Evolutionary conservation across 2,113 vertebrate genomes (phyloP).

Genomic region (Melanotaenia duboulayi): DNA sequence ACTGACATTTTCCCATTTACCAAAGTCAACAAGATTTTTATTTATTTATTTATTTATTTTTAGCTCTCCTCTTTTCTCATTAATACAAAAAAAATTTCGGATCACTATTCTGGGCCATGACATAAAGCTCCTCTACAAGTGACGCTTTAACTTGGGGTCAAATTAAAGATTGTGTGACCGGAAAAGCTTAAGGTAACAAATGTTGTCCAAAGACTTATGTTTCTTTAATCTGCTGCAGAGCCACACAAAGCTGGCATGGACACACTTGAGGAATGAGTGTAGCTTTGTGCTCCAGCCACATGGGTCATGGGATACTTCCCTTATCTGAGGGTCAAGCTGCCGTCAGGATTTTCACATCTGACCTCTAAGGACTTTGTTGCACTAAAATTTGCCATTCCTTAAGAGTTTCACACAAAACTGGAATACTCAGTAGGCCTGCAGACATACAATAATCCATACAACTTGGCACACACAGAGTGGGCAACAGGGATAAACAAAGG

Average conservation of each 20-base stretch:
- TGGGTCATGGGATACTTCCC: conserved; percentile 61
- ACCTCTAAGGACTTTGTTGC: conserved; percentile 45
- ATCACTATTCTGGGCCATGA: neutral
- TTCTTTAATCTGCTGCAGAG: conserved; percentile 51
- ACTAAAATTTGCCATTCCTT: conserved; percentile 45
- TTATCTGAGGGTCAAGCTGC: conserved; percentile 40
- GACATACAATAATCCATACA: conserved; percentile 29
- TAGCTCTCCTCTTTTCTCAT: neutral
- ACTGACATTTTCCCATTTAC: conserved; percentile 27
- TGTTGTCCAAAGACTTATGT: conserved; percentile 56
- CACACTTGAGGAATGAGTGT: conserved; percentile 47
- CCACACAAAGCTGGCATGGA: conserved; percentile 56
- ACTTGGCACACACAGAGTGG: conserved; percentile 8
- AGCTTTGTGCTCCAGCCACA: conserved; percentile 35
- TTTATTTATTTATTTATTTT: conserved; percentile 10
- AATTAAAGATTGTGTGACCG: conserved; percentile 39
- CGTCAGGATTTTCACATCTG: conserved; percentile 63
- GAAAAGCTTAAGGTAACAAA: conserved; percentile 58
- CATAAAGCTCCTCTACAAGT: neutral
- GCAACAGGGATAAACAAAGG: conserved; percentile 54
- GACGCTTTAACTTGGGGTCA: neutral
- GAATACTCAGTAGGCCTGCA: neutral
- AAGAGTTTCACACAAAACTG: conserved; percentile 45
- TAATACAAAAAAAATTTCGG: neutral
- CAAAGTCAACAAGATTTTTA: conserved; percentile 25